These are phyloP conservation scores for Himalopsyche kuldschensis DNA, from an alignment of 2,888 invertebrate species.

Conservation along the genomic window DNA sequence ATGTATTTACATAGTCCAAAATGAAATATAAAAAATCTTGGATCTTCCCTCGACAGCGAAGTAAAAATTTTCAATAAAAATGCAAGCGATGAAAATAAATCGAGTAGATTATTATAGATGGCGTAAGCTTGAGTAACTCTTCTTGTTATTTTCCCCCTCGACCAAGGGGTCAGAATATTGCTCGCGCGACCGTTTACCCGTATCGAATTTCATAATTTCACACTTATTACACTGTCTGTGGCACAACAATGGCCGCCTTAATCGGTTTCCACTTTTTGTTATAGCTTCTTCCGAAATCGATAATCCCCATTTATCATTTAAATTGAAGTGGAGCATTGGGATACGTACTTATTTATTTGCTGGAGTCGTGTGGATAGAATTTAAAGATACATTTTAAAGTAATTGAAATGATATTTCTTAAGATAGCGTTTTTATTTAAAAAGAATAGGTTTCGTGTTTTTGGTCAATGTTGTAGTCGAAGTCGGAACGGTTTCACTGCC, in stretches of 20 bases:
- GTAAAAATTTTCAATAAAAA: neutral
- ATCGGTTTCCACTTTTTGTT: slow-evolving; percentile 31
- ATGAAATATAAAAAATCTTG: neutral
- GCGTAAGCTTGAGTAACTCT: neutral
- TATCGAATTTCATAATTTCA: slow-evolving; percentile 38
- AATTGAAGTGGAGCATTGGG: neutral
- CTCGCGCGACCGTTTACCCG: slow-evolving; percentile 16
- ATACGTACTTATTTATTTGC: neutral
- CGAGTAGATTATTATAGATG: neutral
- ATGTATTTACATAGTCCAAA: no score
- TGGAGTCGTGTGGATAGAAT: neutral
- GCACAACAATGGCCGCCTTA: slow-evolving; percentile 23
- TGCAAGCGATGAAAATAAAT: neutral
- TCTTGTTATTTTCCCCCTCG: neutral
- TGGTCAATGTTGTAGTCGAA: no score
- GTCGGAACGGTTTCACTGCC: no score
- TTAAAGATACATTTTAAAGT: neutral
- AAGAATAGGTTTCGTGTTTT: no score
- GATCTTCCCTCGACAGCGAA: neutral
- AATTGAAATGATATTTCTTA: no score
- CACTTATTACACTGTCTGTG: slow-evolving; percentile 30
- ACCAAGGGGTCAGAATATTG: neutral
- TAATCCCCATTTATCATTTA: slow-evolving; percentile 28
- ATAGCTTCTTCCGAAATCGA: slow-evolving; percentile 17
- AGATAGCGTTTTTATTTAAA: no score